Evolutionary conservation across 2,888 invertebrate species (phyloP).

Genomic region (Tetranychus truncatus): DNA sequence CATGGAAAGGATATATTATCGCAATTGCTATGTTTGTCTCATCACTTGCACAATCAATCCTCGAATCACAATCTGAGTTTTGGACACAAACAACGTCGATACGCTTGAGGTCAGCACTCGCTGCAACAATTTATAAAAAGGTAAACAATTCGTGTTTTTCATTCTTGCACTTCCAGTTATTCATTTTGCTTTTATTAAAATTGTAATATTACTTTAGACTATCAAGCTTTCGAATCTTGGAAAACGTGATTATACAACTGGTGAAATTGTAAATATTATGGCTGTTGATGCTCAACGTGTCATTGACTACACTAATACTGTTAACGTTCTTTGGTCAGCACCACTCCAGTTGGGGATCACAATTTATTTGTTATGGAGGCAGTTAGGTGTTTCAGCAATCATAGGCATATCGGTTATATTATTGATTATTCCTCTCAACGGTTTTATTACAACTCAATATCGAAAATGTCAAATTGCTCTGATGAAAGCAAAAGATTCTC

Average conservation of each 20-base stretch:
- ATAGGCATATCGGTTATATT: constrained; percentile 38
- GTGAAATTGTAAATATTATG: constrained; percentile 40
- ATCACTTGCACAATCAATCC: no score
- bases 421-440: constrained; percentile 34
- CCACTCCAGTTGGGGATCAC: constrained; percentile 31
- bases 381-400: constrained; percentile 31
- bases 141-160: no score
- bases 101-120: no score
- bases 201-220: no score
- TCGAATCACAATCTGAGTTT: no score
- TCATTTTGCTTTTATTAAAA: no score
- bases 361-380: constrained; percentile 26
- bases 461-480: constrained; percentile 41
- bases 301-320: constrained; percentile 32
- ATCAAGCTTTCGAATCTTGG: no score
- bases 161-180: no score
- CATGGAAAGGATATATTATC: no score
- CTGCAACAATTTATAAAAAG: no score
- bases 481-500: constrained; percentile 80
- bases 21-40: no score
- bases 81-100: no score
- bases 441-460: constrained; percentile 28
- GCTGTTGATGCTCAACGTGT: constrained; percentile 35
- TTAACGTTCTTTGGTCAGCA: constrained; percentile 33
- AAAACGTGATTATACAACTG: constrained; percentile 31